Conservation (phyloP, 1,140 invertebrate species). For the Papilio glaucus region DNA sequence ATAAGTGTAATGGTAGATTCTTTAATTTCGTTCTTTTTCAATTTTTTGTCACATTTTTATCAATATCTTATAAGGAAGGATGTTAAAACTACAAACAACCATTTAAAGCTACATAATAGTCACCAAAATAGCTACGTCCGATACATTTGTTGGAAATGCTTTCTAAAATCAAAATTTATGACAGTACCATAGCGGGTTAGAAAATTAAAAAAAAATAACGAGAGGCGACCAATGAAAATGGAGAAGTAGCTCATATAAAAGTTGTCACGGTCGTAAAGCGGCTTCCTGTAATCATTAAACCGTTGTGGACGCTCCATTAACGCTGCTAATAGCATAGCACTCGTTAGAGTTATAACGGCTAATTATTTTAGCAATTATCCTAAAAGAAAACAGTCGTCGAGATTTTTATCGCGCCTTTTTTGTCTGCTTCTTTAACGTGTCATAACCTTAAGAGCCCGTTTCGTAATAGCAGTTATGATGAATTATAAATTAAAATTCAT, state of each 20-base stretch:
- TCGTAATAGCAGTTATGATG: neutral
- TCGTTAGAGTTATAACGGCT: slow-evolving; percentile 52
- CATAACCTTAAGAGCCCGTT: neutral
- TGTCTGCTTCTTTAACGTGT: neutral
- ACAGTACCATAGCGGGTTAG: slow-evolving; percentile 25
- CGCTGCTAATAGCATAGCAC: slow-evolving; percentile 60
- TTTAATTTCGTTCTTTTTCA: too few relatives aligned
- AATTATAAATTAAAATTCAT: neutral
- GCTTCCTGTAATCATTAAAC: slow-evolving; percentile 62
- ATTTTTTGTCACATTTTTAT: too few relatives aligned
- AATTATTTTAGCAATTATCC: slow-evolving; percentile 62
- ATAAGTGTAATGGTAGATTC: too few relatives aligned
- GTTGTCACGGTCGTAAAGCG: slow-evolving; percentile 55
- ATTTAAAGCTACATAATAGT: neutral
- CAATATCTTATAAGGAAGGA: too few relatives aligned
- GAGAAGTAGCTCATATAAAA: slow-evolving; percentile 45
- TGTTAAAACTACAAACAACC: neutral
- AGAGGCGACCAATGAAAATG: slow-evolving; percentile 36
- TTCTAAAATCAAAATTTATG: slow-evolving; percentile 34
- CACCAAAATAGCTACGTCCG: neutral
- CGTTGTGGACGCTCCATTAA: slow-evolving; percentile 57
- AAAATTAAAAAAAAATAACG: slow-evolving; percentile 38
- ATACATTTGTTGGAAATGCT: neutral
- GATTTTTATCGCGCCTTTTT: slow-evolving; percentile 53
- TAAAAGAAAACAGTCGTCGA: slow-evolving; percentile 47